Evolutionary conservation across 2,888 invertebrate genomes (phyloP).

Genomic region (Xestia sexstrigata): DNA sequence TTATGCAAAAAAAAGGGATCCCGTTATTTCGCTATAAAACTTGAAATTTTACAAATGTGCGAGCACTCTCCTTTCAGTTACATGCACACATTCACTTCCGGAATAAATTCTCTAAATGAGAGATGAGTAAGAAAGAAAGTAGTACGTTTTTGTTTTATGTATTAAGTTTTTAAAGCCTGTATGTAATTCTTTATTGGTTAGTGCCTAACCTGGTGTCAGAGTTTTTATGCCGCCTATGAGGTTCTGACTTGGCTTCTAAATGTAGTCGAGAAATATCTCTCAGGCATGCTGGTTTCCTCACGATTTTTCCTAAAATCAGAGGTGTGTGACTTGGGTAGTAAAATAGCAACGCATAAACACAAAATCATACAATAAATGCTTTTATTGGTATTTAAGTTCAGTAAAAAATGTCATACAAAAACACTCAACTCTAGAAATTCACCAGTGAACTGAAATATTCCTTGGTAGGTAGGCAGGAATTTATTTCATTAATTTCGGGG

Average conservation of each 20-base stretch:
- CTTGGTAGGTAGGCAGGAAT: constrained; percentile 13
- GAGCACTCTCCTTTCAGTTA: background rate
- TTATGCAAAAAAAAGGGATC: too few relatives aligned
- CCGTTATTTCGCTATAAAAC: background rate
- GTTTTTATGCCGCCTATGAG: too few relatives aligned
- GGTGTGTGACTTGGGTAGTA: background rate
- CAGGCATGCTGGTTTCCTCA: too few relatives aligned
- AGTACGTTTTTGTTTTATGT: too few relatives aligned
- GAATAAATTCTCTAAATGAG: too few relatives aligned
- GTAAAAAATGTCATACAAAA: background rate
- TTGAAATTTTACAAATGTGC: background rate
- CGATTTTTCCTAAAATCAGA: too few relatives aligned
- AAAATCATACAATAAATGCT: background rate
- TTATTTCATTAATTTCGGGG: constrained; percentile 29
- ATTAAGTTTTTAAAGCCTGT: background rate
- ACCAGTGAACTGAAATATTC: constrained; percentile 10
- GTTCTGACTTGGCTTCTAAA: too few relatives aligned
- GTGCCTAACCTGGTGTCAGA: too few relatives aligned
- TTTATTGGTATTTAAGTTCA: background rate
- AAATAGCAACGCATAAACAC: too few relatives aligned
- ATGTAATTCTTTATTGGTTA: background rate
- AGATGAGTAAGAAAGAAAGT: too few relatives aligned
- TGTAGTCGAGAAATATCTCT: too few relatives aligned
- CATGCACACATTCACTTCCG: background rate
- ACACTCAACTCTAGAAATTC: background rate